Base-by-base conservation (phyloP, 2,797 vertebrate species). In the Xerus rutilus region DNA sequence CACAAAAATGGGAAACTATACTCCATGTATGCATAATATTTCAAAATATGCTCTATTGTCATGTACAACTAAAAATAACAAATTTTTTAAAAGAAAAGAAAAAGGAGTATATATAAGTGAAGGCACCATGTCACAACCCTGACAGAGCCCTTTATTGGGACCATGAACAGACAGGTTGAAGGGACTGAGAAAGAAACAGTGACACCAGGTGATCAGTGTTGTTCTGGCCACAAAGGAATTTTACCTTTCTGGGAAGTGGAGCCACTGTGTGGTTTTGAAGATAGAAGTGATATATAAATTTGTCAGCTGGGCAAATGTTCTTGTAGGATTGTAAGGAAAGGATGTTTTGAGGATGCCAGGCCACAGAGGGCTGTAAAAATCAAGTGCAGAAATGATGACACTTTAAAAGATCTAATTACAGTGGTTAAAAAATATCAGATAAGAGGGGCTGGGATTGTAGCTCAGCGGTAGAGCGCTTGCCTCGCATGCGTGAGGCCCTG, bases 281-380 rank as follows among this genome's bases (percentile, higher is more conserved):
- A 65, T 21, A 72, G 32, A 28, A 62, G 23, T 43, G 21, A 90
- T 73, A 90, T 73, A 21, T 91, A 86, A 73, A 78, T 92, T 94
- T 86, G n/a, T 86, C 70, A 77, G 5, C 62, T 76, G 57, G 57
- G 21, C 47, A 86, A 82, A 54, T 35, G 28, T 81, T n/a, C 73
- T 76, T 81, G 11, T 35, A 84, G 39, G 87, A 85, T 18, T 76
- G 6, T 39, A 76, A 93, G 47, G 73, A 94, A 94, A 95, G 28
- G 18, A 69, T 73, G 79, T 47, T 78, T 20, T 82, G 91, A 59
- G 52, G 70, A 84, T 59, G 15, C 17, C 74, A 69, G n/a, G 81
- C 18, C 85, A 88, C 21, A 70, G 7, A 14, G 54, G 73, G 10
- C 18, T 85, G 9, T 84, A 74, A 94, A 89, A 89, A 76, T 89